These are phyloP conservation scores for Drosophila parvula DNA, from an alignment of 1,140 invertebrate genomes.

Conservation along the genomic window DNA sequence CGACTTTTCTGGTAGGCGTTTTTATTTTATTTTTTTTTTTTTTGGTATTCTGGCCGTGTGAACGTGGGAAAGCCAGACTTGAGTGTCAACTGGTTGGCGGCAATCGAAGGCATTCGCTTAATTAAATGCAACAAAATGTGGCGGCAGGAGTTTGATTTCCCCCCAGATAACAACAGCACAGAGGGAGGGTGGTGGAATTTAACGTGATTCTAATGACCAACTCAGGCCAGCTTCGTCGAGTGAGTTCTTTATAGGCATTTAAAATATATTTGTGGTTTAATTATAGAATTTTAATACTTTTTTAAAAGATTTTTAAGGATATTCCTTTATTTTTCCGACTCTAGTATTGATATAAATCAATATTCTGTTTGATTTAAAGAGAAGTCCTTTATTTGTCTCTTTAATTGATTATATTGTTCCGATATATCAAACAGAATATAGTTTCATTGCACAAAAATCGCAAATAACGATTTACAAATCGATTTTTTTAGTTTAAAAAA, in stretches of 20 bases:
- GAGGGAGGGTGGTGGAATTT: constrained; percentile 54
- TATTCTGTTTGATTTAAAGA: too few species aligned
- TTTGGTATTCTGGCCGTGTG: constrained; percentile 18
- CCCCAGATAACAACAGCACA: constrained; percentile 41
- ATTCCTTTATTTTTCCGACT: background rate
- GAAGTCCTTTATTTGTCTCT: too few species aligned
- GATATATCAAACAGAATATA: too few species aligned
- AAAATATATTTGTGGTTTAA: background rate
- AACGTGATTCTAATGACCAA: constrained; percentile 27
- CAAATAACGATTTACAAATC: too few species aligned
- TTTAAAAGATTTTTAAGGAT: background rate
- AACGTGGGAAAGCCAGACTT: constrained; percentile 69
- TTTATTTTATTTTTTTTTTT: background rate
- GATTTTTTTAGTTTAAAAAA: too few species aligned
- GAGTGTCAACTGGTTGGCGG: constrained; percentile 60
- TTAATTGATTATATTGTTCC: too few species aligned
- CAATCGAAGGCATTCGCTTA: constrained; percentile 58
- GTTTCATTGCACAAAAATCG: too few species aligned
- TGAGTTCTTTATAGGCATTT: background rate
- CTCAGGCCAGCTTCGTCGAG: background rate
- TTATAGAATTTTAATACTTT: background rate
- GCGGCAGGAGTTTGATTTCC: constrained; percentile 54
- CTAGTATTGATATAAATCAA: too few species aligned
- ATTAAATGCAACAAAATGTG: constrained; percentile 76
- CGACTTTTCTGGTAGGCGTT: constrained; percentile 62